These are phyloP conservation scores for Cercocebus atys DNA, from an alignment of 2,113 vertebrate species.

Conservation along the genomic window DNA sequence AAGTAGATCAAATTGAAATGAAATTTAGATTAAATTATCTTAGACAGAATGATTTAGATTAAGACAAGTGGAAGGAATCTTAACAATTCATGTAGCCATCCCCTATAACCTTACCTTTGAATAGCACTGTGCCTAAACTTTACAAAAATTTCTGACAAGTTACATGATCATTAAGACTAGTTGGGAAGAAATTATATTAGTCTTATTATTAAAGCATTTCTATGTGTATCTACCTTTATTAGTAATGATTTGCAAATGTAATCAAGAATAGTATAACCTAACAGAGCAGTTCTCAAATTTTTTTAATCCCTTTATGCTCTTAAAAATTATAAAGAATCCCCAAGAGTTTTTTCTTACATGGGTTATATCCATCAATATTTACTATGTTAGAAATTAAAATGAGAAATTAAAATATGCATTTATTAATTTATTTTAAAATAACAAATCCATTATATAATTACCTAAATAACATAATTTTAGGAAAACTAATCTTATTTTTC, in stretches of 20 bases:
- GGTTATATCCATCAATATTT: neutral
- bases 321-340: neutral
- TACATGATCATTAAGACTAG: neutral
- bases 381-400: neutral
- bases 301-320: neutral
- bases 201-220: slow-evolving; percentile 9
- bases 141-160: neutral
- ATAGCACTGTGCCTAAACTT: neutral
- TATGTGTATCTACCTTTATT: neutral
- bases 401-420: neutral
- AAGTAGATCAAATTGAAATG: neutral
- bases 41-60: neutral
- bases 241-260: neutral
- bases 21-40: slow-evolving; percentile 5
- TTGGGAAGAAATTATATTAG: neutral
- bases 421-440: neutral
- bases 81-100: neutral
- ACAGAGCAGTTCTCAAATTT: neutral
- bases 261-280: neutral
- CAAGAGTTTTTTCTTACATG: neutral
- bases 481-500: neutral
- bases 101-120: neutral
- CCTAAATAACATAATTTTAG: neutral
- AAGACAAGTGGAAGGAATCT: neutral
- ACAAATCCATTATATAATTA: neutral